phyloP scores from a whole-genome alignment of 2,113 vertebrate species.

The Spermophilus dauricus region DNA sequence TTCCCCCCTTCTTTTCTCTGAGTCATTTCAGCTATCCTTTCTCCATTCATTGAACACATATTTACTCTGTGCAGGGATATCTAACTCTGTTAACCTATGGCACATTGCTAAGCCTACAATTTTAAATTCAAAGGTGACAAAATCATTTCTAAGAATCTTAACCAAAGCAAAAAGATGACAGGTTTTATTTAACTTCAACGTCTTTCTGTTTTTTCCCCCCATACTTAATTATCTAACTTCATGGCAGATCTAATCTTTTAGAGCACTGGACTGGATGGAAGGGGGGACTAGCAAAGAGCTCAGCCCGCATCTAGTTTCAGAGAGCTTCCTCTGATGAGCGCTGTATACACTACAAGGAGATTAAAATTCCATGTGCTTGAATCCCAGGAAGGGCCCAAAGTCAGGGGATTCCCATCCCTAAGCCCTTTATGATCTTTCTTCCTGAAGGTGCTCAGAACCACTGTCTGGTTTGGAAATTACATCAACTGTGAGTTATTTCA shows the following conservation, averaged over 20 bases:
- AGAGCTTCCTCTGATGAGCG: neutral
- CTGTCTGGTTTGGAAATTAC: neutral
- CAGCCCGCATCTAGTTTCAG: neutral
- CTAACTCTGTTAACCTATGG: neutral
- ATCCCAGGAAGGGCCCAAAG: neutral
- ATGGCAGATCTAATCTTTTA: neutral
- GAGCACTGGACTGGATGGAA: neutral
- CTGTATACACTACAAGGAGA: neutral
- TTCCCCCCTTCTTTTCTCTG: neutral
- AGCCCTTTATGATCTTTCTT: neutral
- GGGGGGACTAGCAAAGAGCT: neutral
- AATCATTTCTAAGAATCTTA: conserved; percentile 25
- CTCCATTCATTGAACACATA: neutral
- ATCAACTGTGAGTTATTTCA: neutral
- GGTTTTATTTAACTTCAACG: neutral
- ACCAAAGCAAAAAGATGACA: neutral
- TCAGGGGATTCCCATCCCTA: neutral
- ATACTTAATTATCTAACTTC: neutral
- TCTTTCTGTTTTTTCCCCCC: neutral
- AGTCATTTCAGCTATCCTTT: neutral
- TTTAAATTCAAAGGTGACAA: neutral
- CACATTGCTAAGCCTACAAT: neutral
- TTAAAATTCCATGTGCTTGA: neutral
- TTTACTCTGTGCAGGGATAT: neutral
- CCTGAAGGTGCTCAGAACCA: neutral